phyloP scores from a whole-genome alignment of 2,888 invertebrate genomes.

The Trichacis sp. region DNA sequence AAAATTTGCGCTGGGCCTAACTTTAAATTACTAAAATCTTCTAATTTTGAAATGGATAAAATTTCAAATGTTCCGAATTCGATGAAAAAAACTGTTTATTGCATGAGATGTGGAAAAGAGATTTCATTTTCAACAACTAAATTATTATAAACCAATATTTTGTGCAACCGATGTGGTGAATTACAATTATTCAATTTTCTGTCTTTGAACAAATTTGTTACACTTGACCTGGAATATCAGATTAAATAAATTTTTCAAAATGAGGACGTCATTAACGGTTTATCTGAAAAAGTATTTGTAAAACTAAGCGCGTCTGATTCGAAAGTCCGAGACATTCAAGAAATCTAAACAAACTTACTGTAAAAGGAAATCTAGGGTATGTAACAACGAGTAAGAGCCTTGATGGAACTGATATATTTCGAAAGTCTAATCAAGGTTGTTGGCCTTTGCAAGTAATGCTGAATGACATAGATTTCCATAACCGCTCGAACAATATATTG shows the following conservation, averaged over 20 bases:
- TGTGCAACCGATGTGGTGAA: neutral
- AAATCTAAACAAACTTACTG: neutral
- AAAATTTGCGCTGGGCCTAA: too few relatives aligned
- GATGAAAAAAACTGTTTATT: too few relatives aligned
- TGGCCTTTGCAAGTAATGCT: slow-evolving; percentile 16
- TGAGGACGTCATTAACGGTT: neutral
- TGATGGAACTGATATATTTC: slow-evolving; percentile 14
- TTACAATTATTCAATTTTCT: neutral
- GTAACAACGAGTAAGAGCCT: slow-evolving; percentile 10
- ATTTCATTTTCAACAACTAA: too few relatives aligned
- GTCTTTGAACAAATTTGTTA: slow-evolving; percentile 14
- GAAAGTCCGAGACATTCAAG: slow-evolving; percentile 8
- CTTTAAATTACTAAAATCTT: too few relatives aligned
- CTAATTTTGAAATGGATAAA: too few relatives aligned
- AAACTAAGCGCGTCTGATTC: neutral
- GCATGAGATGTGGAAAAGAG: too few relatives aligned
- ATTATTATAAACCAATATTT: too few relatives aligned
- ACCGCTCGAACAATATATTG: slow-evolving; percentile 13
- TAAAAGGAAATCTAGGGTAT: neutral
- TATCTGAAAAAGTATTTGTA: neutral
- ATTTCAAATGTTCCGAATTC: too few relatives aligned
- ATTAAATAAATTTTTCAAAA: slow-evolving; percentile 7
- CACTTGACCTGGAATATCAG: slow-evolving; percentile 14
- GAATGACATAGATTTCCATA: slow-evolving; percentile 10
- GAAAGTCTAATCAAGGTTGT: slow-evolving; percentile 9